Evolutionary conservation across 2,797 vertebrate species (phyloP).

Genomic region (Siniperca undulata): DNA sequence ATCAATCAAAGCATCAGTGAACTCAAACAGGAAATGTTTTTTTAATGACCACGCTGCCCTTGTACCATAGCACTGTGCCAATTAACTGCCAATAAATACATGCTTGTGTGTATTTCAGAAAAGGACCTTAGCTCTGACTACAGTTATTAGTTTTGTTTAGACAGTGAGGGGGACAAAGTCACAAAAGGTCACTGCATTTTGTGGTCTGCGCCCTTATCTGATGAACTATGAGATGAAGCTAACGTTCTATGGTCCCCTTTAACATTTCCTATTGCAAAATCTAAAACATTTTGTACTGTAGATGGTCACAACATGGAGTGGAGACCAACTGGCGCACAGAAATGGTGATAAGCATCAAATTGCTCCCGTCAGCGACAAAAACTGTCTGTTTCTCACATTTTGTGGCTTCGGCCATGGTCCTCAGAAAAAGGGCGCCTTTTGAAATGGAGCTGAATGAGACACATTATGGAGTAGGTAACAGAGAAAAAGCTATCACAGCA

Average conservation of each 20-base stretch:
- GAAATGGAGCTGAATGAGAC: conserved; percentile 55
- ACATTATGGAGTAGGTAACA: conserved; percentile 40
- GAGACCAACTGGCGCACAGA: conserved; percentile 73
- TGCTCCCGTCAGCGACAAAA: conserved; percentile 71
- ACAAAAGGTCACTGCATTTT: conserved; percentile 9
- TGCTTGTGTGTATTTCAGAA: conserved; percentile 75
- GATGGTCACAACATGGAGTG: conserved; percentile 20
- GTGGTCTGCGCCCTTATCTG: conserved; percentile 72
- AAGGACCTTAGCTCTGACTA: conserved; percentile 69
- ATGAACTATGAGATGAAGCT: conserved; percentile 51
- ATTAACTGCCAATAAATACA: conserved; percentile 81
- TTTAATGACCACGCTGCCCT: conserved; percentile 77
- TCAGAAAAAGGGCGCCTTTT: conserved; percentile 49
- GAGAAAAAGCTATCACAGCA: conserved; percentile 33
- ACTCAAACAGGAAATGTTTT: conserved; percentile 82
- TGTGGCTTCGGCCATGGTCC: conserved; percentile 30
- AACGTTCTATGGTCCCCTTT: conserved; percentile 53
- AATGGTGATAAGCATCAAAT: conserved; percentile 81
- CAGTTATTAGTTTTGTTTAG: conserved; percentile 60
- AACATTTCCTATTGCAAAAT: conserved; percentile 67
- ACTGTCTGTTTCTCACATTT: conserved; percentile 66
- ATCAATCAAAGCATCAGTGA: conserved; percentile 71
- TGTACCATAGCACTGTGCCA: conserved; percentile 76
- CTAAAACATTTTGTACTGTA: conserved; percentile 52
- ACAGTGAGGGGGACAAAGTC: conserved; percentile 52